Base-by-base conservation (phyloP, 2,888 invertebrate genomes). In the Drosophila vallismaia region DNA sequence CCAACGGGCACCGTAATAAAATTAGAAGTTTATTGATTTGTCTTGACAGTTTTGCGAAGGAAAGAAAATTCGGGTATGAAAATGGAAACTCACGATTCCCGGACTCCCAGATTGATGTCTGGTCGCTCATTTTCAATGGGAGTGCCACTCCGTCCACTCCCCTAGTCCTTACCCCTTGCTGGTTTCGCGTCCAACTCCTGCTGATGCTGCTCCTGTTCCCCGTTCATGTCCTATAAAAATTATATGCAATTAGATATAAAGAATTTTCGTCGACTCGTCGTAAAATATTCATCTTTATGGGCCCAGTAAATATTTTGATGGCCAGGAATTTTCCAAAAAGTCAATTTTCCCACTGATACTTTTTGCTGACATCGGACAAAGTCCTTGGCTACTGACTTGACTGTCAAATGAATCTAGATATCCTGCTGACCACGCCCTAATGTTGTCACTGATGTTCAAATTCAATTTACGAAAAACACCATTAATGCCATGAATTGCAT, bases 11-110 rank as follows among this genome's bases (percentile, higher is more conserved):
- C 71, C 71, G 86, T 81, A 83, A 89, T 90, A 90, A 90, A 90
- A 90, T 90, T 81, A 79, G 79, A 88, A 86, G 89, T 90, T 90
- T 90, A 89, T 90, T 89, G 89, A 90, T 90, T 90, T 89, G 90
- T 89, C 90, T 77, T 89, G 89, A 90, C 89, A 90, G 76, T 69
- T 86, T 80, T 60, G 85, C 85, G 68, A 38, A 26, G 77, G 49
- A 51, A 45, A 52, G 36, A 29, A 40, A 44, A 56, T 14, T 59
- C 59, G 44, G 38, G 42, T n/a, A 53, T 42, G 53, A 44, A 53
- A 57, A 62, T 52, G 63, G 45, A 62, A 52, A 46, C 63, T 63
- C 63, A 62, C 63, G 53, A 33, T 28, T 52, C 60, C 45, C 51
- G 58, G 59, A 77, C 28, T 28, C 19, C 19, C 60, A 58, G 76